Percentiles rank a stretch among this genome's conserved stretches.
Evolutionary conservation across 2,797 vertebrate species (phyloP).

Genomic region (Euthynnus affinis): DNA sequence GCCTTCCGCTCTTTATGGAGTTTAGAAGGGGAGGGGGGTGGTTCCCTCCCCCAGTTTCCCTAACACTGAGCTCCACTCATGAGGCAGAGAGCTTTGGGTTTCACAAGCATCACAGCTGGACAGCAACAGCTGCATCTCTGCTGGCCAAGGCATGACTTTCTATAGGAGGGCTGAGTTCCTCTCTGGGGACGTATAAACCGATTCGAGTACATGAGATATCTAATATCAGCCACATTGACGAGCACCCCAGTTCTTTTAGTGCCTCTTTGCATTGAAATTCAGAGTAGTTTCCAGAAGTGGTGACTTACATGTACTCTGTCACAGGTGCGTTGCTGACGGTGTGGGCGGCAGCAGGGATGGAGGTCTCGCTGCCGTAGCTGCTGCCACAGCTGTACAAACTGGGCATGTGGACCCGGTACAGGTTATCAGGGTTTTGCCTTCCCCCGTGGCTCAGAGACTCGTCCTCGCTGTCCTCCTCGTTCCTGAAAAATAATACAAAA

Average conservation of each 20-base stretch:
- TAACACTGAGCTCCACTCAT: slow-evolving; percentile 35
- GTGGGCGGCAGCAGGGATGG: slow-evolving; percentile 96
- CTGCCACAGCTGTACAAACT: slow-evolving; percentile 99
- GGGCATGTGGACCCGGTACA: slow-evolving; percentile 99
- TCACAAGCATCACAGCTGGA: slow-evolving; percentile 75
- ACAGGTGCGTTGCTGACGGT: slow-evolving; percentile 99
- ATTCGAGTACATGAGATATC: slow-evolving; percentile 40
- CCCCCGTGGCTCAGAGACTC: slow-evolving; percentile 92
- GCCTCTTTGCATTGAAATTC: neutral
- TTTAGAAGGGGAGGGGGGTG: neutral
- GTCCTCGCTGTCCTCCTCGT: slow-evolving; percentile 93
- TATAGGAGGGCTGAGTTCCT: slow-evolving; percentile 33
- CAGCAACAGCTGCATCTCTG: slow-evolving; percentile 76
- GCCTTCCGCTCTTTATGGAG: slow-evolving; percentile 2
- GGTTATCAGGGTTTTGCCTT: slow-evolving; percentile 94
- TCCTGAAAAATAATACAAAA: slow-evolving; percentile 78
- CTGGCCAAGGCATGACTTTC: slow-evolving; percentile 39
- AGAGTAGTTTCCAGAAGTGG: neutral
- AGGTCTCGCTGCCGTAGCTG: slow-evolving; percentile 99
- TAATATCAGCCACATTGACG: slow-evolving; percentile 5
- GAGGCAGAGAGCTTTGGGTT: slow-evolving; percentile 58
- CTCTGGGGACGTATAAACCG: slow-evolving; percentile 54
- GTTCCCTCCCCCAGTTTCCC: slow-evolving; percentile 26
- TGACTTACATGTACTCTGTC: slow-evolving; percentile 98
- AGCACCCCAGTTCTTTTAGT: neutral